Conservation (phyloP, 2,113 vertebrate genomes). For the Mionectes macconnelli region DNA sequence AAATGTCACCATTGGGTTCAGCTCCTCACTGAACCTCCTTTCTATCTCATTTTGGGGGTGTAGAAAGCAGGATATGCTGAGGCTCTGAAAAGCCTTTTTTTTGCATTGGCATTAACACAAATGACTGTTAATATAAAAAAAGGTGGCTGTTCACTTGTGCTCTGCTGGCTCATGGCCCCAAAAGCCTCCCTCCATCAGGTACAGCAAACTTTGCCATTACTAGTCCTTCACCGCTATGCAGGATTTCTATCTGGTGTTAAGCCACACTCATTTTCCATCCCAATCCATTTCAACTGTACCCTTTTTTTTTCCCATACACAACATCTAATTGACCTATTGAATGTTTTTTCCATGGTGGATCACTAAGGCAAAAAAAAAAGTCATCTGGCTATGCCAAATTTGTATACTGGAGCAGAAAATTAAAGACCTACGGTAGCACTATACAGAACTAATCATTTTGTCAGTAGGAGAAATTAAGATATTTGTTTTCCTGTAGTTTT, state of each 20-base stretch:
- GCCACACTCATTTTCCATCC: neutral
- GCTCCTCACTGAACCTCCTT: neutral
- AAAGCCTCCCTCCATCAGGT: neutral
- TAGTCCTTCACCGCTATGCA: neutral
- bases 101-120: neutral
- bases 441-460: neutral
- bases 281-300: neutral
- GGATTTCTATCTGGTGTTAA: neutral
- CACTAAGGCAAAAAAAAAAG: neutral
- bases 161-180: neutral
- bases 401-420: conserved; percentile 8
- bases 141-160: neutral
- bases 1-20: neutral
- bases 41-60: neutral
- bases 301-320: neutral
- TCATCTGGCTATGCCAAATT: neutral
- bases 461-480: neutral
- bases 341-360: neutral
- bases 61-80: neutral
- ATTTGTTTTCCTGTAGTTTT: neutral
- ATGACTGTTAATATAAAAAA: neutral
- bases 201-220: neutral
- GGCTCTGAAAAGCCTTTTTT: neutral
- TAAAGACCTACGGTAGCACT: neutral
- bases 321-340: neutral